A percentile compares a stretch with the other conserved stretches of the same genome.
These are phyloP conservation scores for Eptatretus atami DNA, from an alignment of 2,797 vertebrate species.

Conservation along the genomic window DNA sequence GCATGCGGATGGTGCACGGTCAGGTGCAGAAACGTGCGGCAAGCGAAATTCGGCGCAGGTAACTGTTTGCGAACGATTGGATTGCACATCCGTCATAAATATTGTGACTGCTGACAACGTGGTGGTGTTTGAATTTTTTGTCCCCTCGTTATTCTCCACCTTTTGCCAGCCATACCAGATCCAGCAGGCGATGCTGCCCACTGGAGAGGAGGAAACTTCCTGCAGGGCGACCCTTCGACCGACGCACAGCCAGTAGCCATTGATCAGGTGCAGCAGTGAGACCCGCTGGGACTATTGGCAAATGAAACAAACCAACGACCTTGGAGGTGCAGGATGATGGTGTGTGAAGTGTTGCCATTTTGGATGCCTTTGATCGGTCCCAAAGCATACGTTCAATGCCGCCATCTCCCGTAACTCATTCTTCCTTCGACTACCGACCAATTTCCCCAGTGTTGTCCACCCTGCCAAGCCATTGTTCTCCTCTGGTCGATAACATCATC, in stretches of 20 bases:
- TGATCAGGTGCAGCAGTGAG: background rate
- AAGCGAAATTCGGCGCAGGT: slow-evolving; percentile 53
- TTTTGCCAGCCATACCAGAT: slow-evolving; percentile 88
- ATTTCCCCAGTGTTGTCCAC: too few species aligned
- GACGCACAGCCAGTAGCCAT: slow-evolving; percentile 16
- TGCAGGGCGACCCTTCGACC: slow-evolving; percentile 40
- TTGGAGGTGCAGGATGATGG: too few species aligned
- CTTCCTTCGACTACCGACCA: too few species aligned
- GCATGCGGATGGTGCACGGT: slow-evolving; percentile 86
- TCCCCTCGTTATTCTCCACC: background rate
- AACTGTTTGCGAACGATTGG: slow-evolving; percentile 10
- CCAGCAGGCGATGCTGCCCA: slow-evolving; percentile 96
- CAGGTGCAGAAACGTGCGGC: slow-evolving; percentile 79
- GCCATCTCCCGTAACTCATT: too few species aligned
- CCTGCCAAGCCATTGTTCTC: too few species aligned
- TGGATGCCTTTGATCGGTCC: too few species aligned
- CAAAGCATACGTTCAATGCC: too few species aligned
- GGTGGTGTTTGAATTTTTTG: background rate
- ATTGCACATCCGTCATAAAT: background rate
- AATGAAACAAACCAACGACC: too few species aligned
- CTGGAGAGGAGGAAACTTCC: slow-evolving; percentile 72
- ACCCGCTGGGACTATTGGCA: too few species aligned
- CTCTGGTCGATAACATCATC: too few species aligned
- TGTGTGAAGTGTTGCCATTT: too few species aligned
- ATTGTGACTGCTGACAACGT: background rate